Evolutionary conservation across 2,888 invertebrate genomes (phyloP), one percentile per base, ranked within the genome.

Genomic region (Callinectes sapidus): DNA sequence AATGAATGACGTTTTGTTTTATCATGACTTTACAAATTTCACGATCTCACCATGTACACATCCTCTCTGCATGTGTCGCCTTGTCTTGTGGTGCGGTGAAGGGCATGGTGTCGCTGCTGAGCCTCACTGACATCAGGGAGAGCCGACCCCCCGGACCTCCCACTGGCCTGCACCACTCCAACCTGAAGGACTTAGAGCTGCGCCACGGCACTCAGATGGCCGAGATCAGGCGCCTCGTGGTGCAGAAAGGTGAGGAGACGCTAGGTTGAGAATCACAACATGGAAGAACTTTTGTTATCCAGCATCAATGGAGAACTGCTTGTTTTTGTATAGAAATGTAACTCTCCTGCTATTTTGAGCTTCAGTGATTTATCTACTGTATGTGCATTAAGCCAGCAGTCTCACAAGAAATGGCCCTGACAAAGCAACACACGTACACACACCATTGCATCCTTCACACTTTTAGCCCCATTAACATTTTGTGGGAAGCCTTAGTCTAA

Each of bases 131-230:
- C 10, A 54, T 90, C 14, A 89, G 89, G 71, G 93, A 93, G n/a
- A 91, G 87, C 77, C 54, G 89, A n/a, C 94, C 92, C 2, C 66
- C 90, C 16, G 48, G 93, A 48, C 88, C 92, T n/a, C 77, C 91
- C 13, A 66, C 35, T 23, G 55, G 86, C 48, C 87, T 87, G 13
- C 89, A 89, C 18, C 88, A 61, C 42, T 35, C 54, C 14, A 91
- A 90, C 89, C 42, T 91, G 42, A 94, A 91, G 54, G 92, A 88
- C 35, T 55, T 94, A 54, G 91, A 81, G 48, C 88, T 90, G 23
- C 54, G 91, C 0, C 94, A 94, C n/a, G 92, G 94, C 16, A 92
- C 42, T 23, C 94, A 94, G 94, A 92, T 94, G 94, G 42, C 89
- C 0, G 92, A 94, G 23, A 90, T 94, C 23, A 94, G 87, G 48